Base-by-base conservation (phyloP, 37 sponge, comb jelly and placozoan genomes). In the Spongilla lacustris region DNA sequence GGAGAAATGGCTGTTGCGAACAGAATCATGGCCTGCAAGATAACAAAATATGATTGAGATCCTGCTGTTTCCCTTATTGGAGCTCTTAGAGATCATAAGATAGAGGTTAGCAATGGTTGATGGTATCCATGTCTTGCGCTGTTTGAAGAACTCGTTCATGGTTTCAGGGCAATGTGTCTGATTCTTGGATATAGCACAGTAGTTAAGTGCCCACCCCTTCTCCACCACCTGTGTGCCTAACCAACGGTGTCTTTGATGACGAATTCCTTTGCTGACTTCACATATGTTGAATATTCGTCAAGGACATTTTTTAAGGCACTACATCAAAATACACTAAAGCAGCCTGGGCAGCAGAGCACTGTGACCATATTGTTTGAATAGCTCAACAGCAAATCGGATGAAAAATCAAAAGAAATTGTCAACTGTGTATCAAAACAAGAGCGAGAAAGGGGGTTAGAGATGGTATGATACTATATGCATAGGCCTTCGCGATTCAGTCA, bases 281-380 rank as follows among this genome's bases (percentile, higher is more conserved):
- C 96, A 13, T 80, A 74, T 3, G 86, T 50, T 25, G 89, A 81
- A 69, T 96, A 96, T 27, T 58, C 74, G 22, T 88, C 78, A 38
- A 96, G 50, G 34, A 89, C 91, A 27, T 88, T 82, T 34, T 78
- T 72, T 50, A 96, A 68, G n/a, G 96, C 96, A 66, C 92, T 87
- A 30, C 88, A 83, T 5, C 96, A 82, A 69, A 93, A 93, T 66
- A 91, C 85, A 75, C 92, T 91, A 82, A 96, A 96, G 77, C 96
- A 96, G 0, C 94, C 94, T 4, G 96, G 96, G 85, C 93, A 93
- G 74, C 96, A 96, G 72, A 93, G 85, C n/a, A 96, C 96, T 50
- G 81, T 93, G 4, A 93, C 96, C 21, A 96, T 35, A 21, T 93
- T 71, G 79, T 96, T 89, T 36, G n/a, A n/a, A n/a, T n/a, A n/a